Conservation (phyloP, 2,888 invertebrate species). For the Macroteleia sp. region DNA sequence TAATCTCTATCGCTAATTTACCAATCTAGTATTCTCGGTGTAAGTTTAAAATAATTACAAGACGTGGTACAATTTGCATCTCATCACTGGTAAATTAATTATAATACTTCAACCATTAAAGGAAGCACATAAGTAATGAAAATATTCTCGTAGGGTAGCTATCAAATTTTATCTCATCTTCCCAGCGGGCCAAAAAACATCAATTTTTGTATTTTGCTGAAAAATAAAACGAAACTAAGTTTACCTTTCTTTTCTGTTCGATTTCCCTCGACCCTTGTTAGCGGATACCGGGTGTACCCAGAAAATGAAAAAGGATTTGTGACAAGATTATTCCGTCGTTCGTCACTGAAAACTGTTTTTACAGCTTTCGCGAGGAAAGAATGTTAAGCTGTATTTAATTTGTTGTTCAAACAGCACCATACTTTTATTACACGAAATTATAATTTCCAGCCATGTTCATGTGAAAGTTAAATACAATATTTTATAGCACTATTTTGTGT, state of each 20-base stretch:
- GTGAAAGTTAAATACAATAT: conserved; percentile 21
- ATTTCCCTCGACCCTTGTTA: conserved; percentile 42
- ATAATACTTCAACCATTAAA: no score
- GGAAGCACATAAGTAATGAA: no score
- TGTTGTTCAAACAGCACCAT: neutral
- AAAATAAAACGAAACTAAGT: conserved; percentile 22
- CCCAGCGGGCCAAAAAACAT: no score
- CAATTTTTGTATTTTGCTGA: neutral
- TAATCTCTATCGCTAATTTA: no score
- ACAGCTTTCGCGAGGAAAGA: conserved; percentile 18
- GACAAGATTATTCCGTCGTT: conserved; percentile 29
- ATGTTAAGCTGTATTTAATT: conserved; percentile 6
- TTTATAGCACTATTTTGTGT: no score
- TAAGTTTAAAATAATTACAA: no score
- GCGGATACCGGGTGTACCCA: neutral
- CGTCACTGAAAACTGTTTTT: conserved; percentile 9
- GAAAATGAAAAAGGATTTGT: conserved; percentile 32
- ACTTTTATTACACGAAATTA: conserved; percentile 2
- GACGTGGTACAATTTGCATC: no score
- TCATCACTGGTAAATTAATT: no score
- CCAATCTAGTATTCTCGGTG: no score
- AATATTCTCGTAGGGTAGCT: no score
- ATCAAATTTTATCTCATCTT: no score
- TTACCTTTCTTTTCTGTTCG: conserved; percentile 17
- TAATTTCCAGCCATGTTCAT: conserved; percentile 1